Base-by-base conservation (phyloP, 30 jellyfish, hydroid and myxozoan genomes). In the Pseudorhiza aurosa region DNA sequence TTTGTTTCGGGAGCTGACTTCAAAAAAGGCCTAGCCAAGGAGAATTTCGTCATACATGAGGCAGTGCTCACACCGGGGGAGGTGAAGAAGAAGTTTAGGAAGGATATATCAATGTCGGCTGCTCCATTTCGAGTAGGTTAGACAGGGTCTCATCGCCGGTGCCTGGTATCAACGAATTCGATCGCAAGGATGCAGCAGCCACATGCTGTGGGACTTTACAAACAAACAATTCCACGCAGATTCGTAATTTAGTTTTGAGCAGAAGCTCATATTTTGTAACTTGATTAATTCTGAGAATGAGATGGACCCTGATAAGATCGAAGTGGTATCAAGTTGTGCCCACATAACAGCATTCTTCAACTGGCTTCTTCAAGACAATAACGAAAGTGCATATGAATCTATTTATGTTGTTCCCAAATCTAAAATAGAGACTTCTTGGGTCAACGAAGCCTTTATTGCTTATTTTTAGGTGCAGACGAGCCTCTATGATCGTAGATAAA, bases 21-120 rank as follows among this genome's bases (percentile, higher is more conserved):
- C 43, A 40, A 25, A 21, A 80, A 65, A 56, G 91, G 91, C 69
- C 71, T 80, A 70, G 91, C 91, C 21, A 80, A 49, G 71, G 83
- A 68, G 68, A 80, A 80, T 31, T 70, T 64, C 15, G 49, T 53
- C 26, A 37, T 80, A 10, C 84, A 65, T n/a, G 83, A 80, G 47
- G 65, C 80, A 8, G 58, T 68, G 18, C 47, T 80, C 12, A 80
- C 84, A 33, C 91, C 76, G 7, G 91, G 91, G 14, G 91, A 80
- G 55, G 84, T 80, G 58, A 80, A 80, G 33, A 67, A 55, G 80
- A 80, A 80, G 49, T 80, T 80, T 37, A 80, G 68, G 29, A 80
- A 80, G 29, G 91, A 80, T 77, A 80, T 80, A 37, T 47, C 57
- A 18, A 64, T 80, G 84, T 49, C 80, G 14, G 71, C 84, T 12